Conservation (phyloP, 2,113 vertebrate species). For the Ciconia maguari region DNA sequence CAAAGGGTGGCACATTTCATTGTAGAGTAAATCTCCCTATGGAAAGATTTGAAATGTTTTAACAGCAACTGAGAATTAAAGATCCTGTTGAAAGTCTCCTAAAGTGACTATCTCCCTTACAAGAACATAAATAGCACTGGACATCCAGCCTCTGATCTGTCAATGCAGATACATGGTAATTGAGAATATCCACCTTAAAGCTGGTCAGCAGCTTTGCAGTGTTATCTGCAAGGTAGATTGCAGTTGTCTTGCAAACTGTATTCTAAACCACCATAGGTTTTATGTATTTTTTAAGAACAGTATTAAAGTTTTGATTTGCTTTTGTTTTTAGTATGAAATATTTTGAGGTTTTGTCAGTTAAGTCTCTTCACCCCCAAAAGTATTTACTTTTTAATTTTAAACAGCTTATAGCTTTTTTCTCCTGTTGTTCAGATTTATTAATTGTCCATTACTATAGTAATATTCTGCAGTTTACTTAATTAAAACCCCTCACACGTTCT, state of each 20-base stretch:
- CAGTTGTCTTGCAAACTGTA: not conserved
- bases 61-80: not conserved
- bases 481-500: not conserved
- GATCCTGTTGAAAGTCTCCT: not conserved
- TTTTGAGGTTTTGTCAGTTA: not conserved
- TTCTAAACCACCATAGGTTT: not conserved
- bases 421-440: not conserved
- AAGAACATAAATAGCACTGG: not conserved
- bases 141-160: not conserved
- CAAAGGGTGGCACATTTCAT: not conserved
- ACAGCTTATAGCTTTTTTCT: not conserved
- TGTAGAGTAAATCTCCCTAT: not conserved
- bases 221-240: not conserved
- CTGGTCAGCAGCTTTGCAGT: not conserved
- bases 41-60: not conserved
- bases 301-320: not conserved
- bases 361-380: not conserved
- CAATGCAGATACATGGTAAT: not conserved
- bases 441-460: not conserved
- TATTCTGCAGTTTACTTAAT: not conserved
- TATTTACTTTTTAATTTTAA: not conserved
- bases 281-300: not conserved
- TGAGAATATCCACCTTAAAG: not conserved
- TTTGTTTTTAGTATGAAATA: not conserved
- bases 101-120: not conserved